phyloP scores from a whole-genome alignment of 2,113 vertebrate genomes.

The rat (Rattus norvegicus) region DNA sequence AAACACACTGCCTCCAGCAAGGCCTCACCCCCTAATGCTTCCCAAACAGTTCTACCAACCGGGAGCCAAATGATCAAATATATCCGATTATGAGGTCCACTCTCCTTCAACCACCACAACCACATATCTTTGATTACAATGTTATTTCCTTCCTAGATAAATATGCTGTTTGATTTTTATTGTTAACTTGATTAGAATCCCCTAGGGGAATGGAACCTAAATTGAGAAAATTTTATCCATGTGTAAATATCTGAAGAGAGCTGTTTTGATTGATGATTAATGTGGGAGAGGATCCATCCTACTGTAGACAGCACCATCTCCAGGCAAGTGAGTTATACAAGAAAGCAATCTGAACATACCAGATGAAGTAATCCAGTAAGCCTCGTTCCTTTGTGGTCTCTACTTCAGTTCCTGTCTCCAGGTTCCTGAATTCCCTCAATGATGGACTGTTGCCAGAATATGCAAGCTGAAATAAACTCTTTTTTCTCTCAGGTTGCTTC shows the following conservation, averaged over 20 bases:
- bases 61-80: not conserved
- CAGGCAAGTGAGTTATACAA: not conserved
- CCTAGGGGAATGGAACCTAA: not conserved
- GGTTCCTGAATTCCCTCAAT: not conserved
- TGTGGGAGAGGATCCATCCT: not conserved
- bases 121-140: not conserved
- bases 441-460: not conserved
- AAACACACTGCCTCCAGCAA: not conserved
- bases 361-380: not conserved
- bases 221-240: not conserved
- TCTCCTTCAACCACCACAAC: not conserved
- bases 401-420: not conserved
- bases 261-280: not conserved
- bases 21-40: not conserved
- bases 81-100: not conserved
- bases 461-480: not conserved
- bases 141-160: constrained; percentile 6
- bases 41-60: not conserved
- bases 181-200: not conserved
- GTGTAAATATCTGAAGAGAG: not conserved
- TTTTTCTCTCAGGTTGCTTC: not conserved
- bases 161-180: not conserved
- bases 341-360: not conserved
- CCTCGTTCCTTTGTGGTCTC: not conserved
- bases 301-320: not conserved